Evolutionary conservation across 2,797 vertebrate genomes (phyloP).

Genomic region (Triplophysa bombifrons): DNA sequence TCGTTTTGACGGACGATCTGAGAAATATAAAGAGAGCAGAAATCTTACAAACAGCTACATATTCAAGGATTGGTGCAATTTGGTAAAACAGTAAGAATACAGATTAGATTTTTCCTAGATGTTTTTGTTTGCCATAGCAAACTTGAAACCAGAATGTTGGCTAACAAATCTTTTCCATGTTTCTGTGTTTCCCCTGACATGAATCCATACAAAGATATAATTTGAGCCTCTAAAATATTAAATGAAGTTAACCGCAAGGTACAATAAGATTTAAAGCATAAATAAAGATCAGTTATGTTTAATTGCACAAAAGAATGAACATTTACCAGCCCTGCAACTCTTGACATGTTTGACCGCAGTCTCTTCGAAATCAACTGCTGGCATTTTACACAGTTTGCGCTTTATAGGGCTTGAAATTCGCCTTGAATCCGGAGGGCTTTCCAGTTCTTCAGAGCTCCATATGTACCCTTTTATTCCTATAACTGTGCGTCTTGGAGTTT

Average conservation of each 20-base stretch:
- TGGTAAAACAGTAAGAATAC: background rate
- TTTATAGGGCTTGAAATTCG: constrained; percentile 67
- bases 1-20: constrained; percentile 82
- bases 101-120: background rate
- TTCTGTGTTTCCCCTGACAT: background rate
- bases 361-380: constrained; percentile 59
- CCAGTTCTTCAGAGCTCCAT: constrained; percentile 69
- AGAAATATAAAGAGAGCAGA: background rate
- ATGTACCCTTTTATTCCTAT: constrained; percentile 61
- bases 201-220: background rate
- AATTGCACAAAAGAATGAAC: background rate
- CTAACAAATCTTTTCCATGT: background rate
- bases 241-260: too few relatives aligned
- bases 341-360: constrained; percentile 59
- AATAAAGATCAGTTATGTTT: background rate
- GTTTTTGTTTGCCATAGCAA: background rate
- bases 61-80: background rate
- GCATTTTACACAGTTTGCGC: constrained; percentile 60
- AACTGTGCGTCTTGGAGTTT: constrained; percentile 64
- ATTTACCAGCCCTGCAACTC: constrained; percentile 54
- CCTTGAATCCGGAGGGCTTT: constrained; percentile 51
- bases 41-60: background rate
- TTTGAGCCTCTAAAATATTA: background rate
- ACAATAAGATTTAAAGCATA: too few relatives aligned
- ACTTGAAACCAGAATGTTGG: background rate